Evolutionary conservation across 2,888 invertebrate species (phyloP).

Genomic region (Andrena trimmerana): DNA sequence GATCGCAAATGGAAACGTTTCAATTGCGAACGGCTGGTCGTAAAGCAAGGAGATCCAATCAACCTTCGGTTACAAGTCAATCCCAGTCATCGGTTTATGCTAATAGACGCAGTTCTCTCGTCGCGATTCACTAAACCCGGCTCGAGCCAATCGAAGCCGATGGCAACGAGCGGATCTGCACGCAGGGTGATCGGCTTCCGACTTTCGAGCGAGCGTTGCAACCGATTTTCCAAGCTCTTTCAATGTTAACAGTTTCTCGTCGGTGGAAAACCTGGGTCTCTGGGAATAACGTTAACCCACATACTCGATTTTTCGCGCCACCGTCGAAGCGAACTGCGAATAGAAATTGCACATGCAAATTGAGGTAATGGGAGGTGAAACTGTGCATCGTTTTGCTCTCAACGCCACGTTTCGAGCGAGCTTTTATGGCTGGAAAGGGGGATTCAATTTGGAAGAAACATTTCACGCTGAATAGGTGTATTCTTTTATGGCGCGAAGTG

Average conservation of each 20-base stretch:
- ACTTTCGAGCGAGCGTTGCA: background rate
- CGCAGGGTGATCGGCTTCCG: background rate
- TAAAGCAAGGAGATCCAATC: slow-evolving; percentile 72
- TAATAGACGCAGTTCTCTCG: slow-evolving; percentile 59
- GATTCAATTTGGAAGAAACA: slow-evolving; percentile 3
- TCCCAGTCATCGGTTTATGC: slow-evolving; percentile 71
- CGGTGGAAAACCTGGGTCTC: background rate
- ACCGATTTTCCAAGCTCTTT: background rate
- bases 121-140: background rate
- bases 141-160: background rate
- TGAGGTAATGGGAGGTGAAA: slow-evolving; percentile 4
- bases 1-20: slow-evolving; percentile 69
- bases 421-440: slow-evolving; percentile 4
- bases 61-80: slow-evolving; percentile 75
- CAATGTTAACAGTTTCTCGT: background rate
- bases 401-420: background rate
- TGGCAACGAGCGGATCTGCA: background rate
- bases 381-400: background rate
- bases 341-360: slow-evolving; percentile 10
- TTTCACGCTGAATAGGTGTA: background rate
- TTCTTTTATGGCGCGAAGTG: background rate
- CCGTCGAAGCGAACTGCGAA: background rate
- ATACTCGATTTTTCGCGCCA: slow-evolving; percentile 8
- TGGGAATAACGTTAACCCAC: slow-evolving; percentile 8
- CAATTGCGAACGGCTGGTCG: slow-evolving; percentile 69